These are phyloP conservation scores for Melikaiella ostensackeni DNA, from an alignment of 2,888 invertebrate species.

Conservation along the genomic window DNA sequence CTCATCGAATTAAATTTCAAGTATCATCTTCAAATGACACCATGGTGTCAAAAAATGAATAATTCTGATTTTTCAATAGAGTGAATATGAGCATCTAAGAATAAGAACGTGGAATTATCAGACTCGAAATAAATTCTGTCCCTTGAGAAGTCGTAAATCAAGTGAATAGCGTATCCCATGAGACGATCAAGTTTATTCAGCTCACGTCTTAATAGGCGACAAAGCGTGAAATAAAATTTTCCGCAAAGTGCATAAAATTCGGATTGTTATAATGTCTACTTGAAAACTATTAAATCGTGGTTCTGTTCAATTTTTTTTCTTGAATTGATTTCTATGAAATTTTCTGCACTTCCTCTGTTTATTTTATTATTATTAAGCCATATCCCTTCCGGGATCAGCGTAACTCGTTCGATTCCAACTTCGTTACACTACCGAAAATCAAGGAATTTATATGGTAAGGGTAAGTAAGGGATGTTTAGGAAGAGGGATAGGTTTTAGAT, in stretches of 20 bases:
- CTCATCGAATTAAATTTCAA: neutral
- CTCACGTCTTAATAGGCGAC: slow-evolving; percentile 21
- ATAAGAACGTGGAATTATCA: neutral
- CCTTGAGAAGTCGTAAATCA: slow-evolving; percentile 9
- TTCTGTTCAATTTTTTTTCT: neutral
- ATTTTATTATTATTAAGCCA: no score
- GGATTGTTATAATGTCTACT: neutral
- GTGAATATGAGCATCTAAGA: neutral
- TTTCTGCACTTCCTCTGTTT: neutral
- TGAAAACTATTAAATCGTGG: no score
- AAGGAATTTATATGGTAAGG: no score
- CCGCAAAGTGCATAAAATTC: slow-evolving; percentile 12
- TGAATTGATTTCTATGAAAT: neutral
- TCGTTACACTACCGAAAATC: no score
- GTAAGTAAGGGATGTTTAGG: no score
- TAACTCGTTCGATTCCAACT: no score
- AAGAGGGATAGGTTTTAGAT: no score
- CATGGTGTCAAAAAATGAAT: neutral
- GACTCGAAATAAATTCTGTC: slow-evolving; percentile 16
- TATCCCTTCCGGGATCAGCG: no score
- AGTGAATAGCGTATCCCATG: neutral
- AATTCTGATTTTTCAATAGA: neutral
- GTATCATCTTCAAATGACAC: no score
- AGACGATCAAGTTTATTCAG: slow-evolving; percentile 26
- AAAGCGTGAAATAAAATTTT: slow-evolving; percentile 31